Conservation (phyloP, 2,888 invertebrate species). For the Cryptocephalus primarius region DNA sequence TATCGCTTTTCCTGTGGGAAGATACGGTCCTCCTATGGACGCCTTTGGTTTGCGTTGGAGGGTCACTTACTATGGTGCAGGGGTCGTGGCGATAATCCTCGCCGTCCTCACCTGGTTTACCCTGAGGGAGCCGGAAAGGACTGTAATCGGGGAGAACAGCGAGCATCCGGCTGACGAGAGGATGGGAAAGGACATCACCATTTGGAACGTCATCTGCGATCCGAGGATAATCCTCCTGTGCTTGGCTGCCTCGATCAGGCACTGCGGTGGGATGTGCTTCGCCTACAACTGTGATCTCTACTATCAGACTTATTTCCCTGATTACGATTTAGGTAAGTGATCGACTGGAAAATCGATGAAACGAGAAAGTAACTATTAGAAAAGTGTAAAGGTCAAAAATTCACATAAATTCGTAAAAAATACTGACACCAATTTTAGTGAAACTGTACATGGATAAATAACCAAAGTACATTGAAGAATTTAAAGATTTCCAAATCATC, state of each 20-base stretch:
- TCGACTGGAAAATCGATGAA: no score
- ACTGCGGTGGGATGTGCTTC: constrained; percentile 83
- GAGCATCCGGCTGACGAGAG: constrained; percentile 23
- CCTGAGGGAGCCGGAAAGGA: constrained; percentile 64
- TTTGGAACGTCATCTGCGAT: constrained; percentile 68
- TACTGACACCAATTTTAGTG: no score
- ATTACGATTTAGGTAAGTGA: constrained; percentile 62
- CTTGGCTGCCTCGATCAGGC: constrained; percentile 78
- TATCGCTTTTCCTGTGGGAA: constrained; percentile 82
- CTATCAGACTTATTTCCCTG: constrained; percentile 80
- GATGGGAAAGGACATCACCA: constrained; percentile 41
- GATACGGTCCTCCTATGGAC: constrained; percentile 67
- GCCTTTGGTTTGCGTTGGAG: constrained; percentile 75
- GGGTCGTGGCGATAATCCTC: constrained; percentile 62
- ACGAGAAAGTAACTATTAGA: no score
- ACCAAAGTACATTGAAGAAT: no score
- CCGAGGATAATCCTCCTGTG: constrained; percentile 71
- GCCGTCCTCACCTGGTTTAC: constrained; percentile 63
- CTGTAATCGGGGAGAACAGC: constrained; percentile 56
- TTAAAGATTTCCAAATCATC: no score
- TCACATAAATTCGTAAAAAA: no score
- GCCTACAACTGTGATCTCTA: constrained; percentile 86
- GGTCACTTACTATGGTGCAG: constrained; percentile 70
- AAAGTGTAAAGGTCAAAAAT: no score
- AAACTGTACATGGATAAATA: no score